Conservation (phyloP, 2,797 vertebrate genomes). For the Helarctos malayanus region DNA sequence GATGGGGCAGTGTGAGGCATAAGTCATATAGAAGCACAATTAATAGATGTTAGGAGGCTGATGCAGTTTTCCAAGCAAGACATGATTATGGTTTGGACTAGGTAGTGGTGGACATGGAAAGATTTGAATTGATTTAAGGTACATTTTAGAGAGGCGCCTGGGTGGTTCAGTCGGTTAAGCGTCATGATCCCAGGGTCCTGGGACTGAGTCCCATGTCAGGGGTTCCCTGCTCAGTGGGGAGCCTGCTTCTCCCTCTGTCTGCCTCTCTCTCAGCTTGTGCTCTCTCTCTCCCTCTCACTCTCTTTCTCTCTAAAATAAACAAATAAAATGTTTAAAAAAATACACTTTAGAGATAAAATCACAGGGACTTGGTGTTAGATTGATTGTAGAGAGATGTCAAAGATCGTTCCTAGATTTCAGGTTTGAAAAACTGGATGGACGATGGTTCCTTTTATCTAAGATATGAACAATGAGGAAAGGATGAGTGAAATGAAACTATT, state of each 20-base stretch:
- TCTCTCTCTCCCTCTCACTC: too few relatives aligned
- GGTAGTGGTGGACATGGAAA: not conserved
- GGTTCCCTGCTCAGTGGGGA: too few relatives aligned
- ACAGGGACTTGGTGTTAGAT: not conserved
- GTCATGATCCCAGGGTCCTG: too few relatives aligned
- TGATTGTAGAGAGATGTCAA: not conserved
- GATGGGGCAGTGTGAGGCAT: not conserved
- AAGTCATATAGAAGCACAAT: not conserved
- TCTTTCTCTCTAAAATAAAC: too few relatives aligned
- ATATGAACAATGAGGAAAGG: not conserved
- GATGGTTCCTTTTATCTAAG: not conserved
- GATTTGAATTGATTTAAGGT: not conserved
- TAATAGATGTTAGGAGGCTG: not conserved
- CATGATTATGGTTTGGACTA: not conserved
- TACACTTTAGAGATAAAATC: not conserved
- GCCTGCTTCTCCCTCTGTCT: too few relatives aligned
- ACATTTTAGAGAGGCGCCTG: not conserved
- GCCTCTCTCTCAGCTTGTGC: too few relatives aligned
- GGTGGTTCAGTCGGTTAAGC: too few relatives aligned
- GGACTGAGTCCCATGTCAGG: too few relatives aligned
- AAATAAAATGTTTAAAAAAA: too few relatives aligned
- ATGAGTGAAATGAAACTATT: not conserved
- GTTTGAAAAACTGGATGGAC: not conserved
- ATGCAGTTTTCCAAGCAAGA: not conserved
- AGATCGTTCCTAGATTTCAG: not conserved